These are phyloP conservation scores for Dendroctonus ponderosae DNA, from an alignment of 1,140 invertebrate genomes.

Conservation along the genomic window DNA sequence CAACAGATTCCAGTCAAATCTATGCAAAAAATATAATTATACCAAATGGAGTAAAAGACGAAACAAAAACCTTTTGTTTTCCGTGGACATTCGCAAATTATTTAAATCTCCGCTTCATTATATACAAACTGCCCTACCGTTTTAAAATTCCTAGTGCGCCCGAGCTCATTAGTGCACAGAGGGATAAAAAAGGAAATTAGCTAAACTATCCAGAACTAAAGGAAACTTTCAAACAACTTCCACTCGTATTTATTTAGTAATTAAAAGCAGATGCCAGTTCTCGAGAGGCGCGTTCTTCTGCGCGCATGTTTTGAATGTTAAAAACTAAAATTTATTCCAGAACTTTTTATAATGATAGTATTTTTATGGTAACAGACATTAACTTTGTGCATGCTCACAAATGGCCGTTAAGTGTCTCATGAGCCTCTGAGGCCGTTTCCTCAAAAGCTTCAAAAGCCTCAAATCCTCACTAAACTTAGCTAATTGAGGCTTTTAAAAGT, in stretches of 20 bases:
- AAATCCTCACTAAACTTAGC: too few species aligned
- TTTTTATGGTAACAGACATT: conserved; percentile 20
- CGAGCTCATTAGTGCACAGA: too few species aligned
- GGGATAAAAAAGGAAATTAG: background rate
- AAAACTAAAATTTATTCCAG: conserved; percentile 18
- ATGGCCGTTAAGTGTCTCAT: background rate
- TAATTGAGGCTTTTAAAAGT: too few species aligned
- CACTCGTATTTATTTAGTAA: conserved; percentile 10
- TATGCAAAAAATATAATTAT: too few species aligned
- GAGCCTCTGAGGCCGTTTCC: background rate
- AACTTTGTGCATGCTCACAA: conserved; percentile 5
- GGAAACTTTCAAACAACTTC: background rate
- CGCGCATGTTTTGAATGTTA: conserved; percentile 7
- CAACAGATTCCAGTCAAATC: too few species aligned
- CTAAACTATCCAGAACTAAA: background rate
- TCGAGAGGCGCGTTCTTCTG: background rate
- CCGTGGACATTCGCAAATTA: too few species aligned
- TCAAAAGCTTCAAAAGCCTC: too few species aligned
- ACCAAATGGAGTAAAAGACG: too few species aligned
- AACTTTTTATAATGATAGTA: conserved; percentile 24
- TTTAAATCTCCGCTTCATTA: too few species aligned
- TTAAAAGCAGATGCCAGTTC: conserved; percentile 4
- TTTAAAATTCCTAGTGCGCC: background rate
- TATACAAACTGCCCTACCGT: too few species aligned
- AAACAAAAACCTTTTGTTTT: too few species aligned